Conservation (phyloP, 2,888 invertebrate species). For the Chloroclysta siterata region DNA sequence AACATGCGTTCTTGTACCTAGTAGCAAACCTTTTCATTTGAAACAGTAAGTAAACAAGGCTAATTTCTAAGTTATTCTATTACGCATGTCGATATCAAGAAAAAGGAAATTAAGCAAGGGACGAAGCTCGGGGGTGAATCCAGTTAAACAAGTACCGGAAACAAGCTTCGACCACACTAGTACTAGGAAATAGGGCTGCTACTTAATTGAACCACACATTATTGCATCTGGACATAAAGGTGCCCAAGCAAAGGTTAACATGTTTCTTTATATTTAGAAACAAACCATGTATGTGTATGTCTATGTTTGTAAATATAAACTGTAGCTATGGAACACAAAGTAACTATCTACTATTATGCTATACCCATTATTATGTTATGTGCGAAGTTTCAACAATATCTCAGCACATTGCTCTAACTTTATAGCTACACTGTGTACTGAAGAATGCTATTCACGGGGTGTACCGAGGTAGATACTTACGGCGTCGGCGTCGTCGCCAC, state of each 20-base stretch:
- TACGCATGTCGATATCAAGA: slow-evolving; percentile 77
- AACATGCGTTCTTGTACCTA: background rate
- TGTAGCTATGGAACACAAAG: slow-evolving; percentile 29
- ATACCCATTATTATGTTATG: slow-evolving; percentile 18
- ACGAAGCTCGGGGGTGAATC: slow-evolving; percentile 54
- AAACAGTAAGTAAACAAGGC: slow-evolving; percentile 70
- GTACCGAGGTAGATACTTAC: slow-evolving; percentile 14
- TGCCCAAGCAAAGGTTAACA: background rate
- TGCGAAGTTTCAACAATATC: slow-evolving; percentile 32
- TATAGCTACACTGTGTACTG: slow-evolving; percentile 22
- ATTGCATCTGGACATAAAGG: too few species aligned
- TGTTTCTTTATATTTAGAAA: background rate
- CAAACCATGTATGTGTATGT: slow-evolving; percentile 3
- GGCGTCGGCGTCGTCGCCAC: slow-evolving; percentile 21
- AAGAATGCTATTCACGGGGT: slow-evolving; percentile 4
- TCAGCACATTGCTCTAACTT: slow-evolving; percentile 29
- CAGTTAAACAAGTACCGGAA: slow-evolving; percentile 70
- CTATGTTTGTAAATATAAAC: slow-evolving; percentile 2
- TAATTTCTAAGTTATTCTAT: slow-evolving; percentile 81
- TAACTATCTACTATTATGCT: slow-evolving; percentile 12
- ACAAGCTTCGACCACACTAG: slow-evolving; percentile 71
- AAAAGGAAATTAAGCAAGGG: slow-evolving; percentile 77
- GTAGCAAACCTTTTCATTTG: slow-evolving; percentile 60
- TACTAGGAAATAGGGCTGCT: slow-evolving; percentile 42
- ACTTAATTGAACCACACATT: background rate